Conservation (phyloP, 2,797 vertebrate genomes). For the Salmo trutta region DNA sequence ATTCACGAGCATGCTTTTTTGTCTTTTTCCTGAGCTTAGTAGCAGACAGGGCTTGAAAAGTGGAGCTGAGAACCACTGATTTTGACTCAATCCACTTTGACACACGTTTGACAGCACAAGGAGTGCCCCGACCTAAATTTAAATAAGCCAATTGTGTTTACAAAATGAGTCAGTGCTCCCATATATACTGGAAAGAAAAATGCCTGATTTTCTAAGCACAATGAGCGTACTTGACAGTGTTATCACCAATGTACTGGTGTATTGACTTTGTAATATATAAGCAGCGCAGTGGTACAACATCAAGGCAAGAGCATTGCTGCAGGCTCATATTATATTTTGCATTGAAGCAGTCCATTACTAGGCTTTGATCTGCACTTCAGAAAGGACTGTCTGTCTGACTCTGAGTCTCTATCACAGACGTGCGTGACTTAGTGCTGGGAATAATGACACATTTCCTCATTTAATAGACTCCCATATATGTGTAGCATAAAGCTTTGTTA, state of each 20-base stretch:
- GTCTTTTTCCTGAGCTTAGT: slow-evolving; percentile 60
- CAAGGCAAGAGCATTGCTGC: slow-evolving; percentile 76
- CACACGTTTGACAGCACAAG: slow-evolving; percentile 62
- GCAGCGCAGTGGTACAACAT: slow-evolving; percentile 71
- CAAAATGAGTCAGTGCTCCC: slow-evolving; percentile 68
- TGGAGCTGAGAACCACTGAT: slow-evolving; percentile 63
- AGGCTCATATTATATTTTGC: slow-evolving; percentile 77
- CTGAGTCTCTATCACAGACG: slow-evolving; percentile 76
- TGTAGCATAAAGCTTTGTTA: slow-evolving; percentile 39
- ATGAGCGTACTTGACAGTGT: slow-evolving; percentile 73
- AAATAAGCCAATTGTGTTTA: slow-evolving; percentile 81
- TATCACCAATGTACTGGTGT: slow-evolving; percentile 69
- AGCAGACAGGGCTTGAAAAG: slow-evolving; percentile 46
- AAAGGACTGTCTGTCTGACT: slow-evolving; percentile 77
- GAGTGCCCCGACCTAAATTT: slow-evolving; percentile 68
- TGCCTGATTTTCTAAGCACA: slow-evolving; percentile 70
- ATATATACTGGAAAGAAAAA: slow-evolving; percentile 62
- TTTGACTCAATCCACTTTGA: slow-evolving; percentile 68
- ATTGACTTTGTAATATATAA: slow-evolving; percentile 78
- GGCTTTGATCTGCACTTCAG: slow-evolving; percentile 82
- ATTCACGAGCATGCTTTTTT: slow-evolving; percentile 55
- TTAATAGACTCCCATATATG: slow-evolving; percentile 55
- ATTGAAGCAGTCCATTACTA: slow-evolving; percentile 73
- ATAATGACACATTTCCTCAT: slow-evolving; percentile 74
- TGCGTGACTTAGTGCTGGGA: slow-evolving; percentile 63